Evolutionary conservation across 2,888 invertebrate genomes (phyloP).

Genomic region (Scotopteryx bipunctaria): DNA sequence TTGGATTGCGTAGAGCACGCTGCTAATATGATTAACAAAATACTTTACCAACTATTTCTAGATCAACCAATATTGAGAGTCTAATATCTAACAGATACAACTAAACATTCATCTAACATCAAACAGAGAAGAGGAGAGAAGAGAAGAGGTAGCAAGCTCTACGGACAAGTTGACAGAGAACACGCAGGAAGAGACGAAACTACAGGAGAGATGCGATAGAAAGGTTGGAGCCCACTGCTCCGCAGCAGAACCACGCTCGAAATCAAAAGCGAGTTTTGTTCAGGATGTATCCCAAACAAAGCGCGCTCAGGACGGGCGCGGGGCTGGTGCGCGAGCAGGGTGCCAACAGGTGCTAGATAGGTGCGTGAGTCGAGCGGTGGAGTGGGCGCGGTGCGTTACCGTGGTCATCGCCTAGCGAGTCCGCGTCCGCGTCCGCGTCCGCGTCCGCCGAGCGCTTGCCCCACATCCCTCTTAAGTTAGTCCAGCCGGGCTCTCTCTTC

Average conservation of each 20-base stretch:
- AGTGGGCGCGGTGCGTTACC: slow-evolving; percentile 51
- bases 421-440: too few relatives aligned
- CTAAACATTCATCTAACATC: slow-evolving; percentile 31
- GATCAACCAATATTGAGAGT: not conserved
- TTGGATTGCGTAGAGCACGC: too few relatives aligned
- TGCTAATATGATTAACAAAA: too few relatives aligned
- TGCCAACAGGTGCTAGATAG: slow-evolving; percentile 11
- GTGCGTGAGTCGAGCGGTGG: too few relatives aligned
- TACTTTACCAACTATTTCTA: slow-evolving; percentile 5
- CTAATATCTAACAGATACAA: slow-evolving; percentile 25
- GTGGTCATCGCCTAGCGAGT: slow-evolving; percentile 57
- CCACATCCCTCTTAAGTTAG: slow-evolving; percentile 91
- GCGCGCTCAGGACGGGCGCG: not conserved
- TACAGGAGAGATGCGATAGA: slow-evolving; percentile 31
- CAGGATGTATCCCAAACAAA: not conserved
- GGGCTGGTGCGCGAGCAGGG: not conserved
- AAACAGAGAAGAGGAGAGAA: slow-evolving; percentile 29
- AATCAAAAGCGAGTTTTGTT: not conserved
- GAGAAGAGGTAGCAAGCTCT: slow-evolving; percentile 33
- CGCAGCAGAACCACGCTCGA: not conserved
- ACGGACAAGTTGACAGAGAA: slow-evolving; percentile 34
- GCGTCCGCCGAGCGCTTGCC: slow-evolving; percentile 83
- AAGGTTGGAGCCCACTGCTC: slow-evolving; percentile 13
- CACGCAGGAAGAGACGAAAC: slow-evolving; percentile 27
- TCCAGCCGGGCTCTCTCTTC: slow-evolving; percentile 91